Conservation (phyloP, 2,797 vertebrate species). For the Pogonophryne albipinna region DNA sequence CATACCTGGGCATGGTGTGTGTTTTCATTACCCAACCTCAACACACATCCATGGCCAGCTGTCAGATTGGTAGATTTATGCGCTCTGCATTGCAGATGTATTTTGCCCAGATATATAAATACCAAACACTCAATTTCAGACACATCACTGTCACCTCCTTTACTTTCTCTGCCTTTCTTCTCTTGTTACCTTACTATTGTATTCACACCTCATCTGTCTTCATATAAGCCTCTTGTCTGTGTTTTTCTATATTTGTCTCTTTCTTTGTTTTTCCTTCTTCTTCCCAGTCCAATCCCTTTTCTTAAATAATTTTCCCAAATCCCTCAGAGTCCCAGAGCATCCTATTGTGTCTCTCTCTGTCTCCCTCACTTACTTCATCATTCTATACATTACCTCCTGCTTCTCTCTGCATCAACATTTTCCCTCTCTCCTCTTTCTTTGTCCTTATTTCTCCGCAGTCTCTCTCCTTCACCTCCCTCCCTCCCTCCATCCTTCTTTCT, state of each 20-base stretch:
- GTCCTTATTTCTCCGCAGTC: slow-evolving; percentile 65
- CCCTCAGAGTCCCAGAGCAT: slow-evolving; percentile 61
- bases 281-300: slow-evolving; percentile 29
- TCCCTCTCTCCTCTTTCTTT: slow-evolving; percentile 70
- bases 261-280: slow-evolving; percentile 38
- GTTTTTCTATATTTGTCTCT: slow-evolving; percentile 41
- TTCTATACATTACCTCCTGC: slow-evolving; percentile 68
- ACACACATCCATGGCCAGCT: slow-evolving; percentile 63
- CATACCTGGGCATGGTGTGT: slow-evolving; percentile 13
- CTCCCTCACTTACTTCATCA: slow-evolving; percentile 74
- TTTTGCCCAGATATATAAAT: slow-evolving; percentile 29
- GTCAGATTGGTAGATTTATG: slow-evolving; percentile 78
- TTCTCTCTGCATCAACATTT: slow-evolving; percentile 65
- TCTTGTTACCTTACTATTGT: slow-evolving; percentile 48
- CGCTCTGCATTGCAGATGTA: slow-evolving; percentile 78
- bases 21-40: slow-evolving; percentile 22
- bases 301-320: slow-evolving; percentile 42
- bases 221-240: slow-evolving; percentile 49
- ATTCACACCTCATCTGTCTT: slow-evolving; percentile 57
- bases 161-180: slow-evolving; percentile 12
- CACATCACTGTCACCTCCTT: slow-evolving; percentile 17
- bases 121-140: slow-evolving; percentile 20
- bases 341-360: slow-evolving; percentile 70
- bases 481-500: slow-evolving; percentile 56
- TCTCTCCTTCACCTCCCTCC: slow-evolving; percentile 63